Percentiles rank a stretch among this genome's conserved stretches.
phyloP scores from a whole-genome alignment of 2,797 vertebrate genomes.

The Amniataba percoides region DNA sequence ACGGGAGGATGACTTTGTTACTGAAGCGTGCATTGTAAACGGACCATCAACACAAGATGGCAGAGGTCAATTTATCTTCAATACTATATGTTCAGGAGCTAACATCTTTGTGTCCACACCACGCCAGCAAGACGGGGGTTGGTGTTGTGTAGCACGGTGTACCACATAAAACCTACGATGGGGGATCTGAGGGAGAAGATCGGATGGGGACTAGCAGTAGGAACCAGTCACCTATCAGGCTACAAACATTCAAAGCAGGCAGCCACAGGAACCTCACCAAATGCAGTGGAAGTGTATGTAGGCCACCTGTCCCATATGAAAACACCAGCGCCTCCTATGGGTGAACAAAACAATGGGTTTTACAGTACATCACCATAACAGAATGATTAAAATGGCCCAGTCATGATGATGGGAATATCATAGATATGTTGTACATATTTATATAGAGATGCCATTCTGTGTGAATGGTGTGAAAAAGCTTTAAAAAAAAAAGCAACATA shows the following conservation, averaged over 20 bases:
- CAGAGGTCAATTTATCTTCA: slow-evolving; percentile 54
- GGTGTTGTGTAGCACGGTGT: slow-evolving; percentile 32
- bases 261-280: slow-evolving; percentile 86
- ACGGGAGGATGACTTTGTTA: slow-evolving; percentile 57
- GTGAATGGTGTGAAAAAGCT: slow-evolving; percentile 24
- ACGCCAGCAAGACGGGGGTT: slow-evolving; percentile 24
- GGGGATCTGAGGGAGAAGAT: slow-evolving; percentile 44
- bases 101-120: slow-evolving; percentile 45
- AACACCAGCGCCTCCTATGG: slow-evolving; percentile 89
- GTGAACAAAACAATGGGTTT: slow-evolving; percentile 87
- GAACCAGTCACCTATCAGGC: slow-evolving; percentile 65
- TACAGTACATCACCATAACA: slow-evolving; percentile 78
- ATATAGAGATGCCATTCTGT: slow-evolving; percentile 33
- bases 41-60: slow-evolving; percentile 69
- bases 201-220: slow-evolving; percentile 58
- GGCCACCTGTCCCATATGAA: slow-evolving; percentile 88
- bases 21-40: slow-evolving; percentile 74
- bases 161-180: slow-evolving; percentile 49
- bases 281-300: slow-evolving; percentile 87
- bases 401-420: slow-evolving; percentile 62
- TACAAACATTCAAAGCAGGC: slow-evolving; percentile 82
- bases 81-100: slow-evolving; percentile 37
- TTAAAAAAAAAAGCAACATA: slow-evolving; percentile 18
- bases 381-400: slow-evolving; percentile 71
- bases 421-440: slow-evolving; percentile 38